Evolutionary conservation across 2,888 invertebrate genomes (phyloP), one percentile per base, ranked within the genome.

Genomic region (Netelia inedita): DNA sequence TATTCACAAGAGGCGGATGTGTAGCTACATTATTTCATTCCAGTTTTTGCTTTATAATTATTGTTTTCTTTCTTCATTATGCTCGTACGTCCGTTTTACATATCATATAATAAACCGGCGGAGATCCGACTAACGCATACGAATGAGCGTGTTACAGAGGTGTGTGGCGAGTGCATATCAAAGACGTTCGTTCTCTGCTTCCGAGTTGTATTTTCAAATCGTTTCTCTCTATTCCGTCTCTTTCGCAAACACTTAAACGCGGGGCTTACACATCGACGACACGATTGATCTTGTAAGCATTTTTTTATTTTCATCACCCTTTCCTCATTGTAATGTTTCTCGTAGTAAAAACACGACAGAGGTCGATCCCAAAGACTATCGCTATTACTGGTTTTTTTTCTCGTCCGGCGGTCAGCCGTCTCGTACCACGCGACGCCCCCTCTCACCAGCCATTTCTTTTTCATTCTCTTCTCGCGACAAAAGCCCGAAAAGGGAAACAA

Each of bases 1-100:
- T 94, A 94, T 94, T 94, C 94, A 94, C 94, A 94, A 93, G 93
- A 94, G 93, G 93, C 93, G 93, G 91, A 92, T 93, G 91, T 92
- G 68, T 78, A 92, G 93, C 92, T 93, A 93, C 93, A 93, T 89
- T 87, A 87, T 87, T 91, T 91, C 90, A 90, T 91, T 92, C 91
- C 89, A 88, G 91, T 91, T 61, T 78, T 35, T 35, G 91, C 90
- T 91, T 89, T 89, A 89, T 83, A 86, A 84, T 68, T 87, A 83
- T 78, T 82, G 23, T 76, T 73, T 73, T 23, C 57, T 59, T 69
- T 63, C 78, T 71, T 57, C 16, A 8, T 19, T 66, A 85, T 72
- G 79, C 79, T 85, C 88, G 81, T 87, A 89, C 89, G 89, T 89
- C 88, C 89, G 90, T 89, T 79, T 90, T 88, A 89, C 14, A 46